phyloP scores from a whole-genome alignment of 2,797 vertebrate species.

The Hippopotamyrus pictus region DNA sequence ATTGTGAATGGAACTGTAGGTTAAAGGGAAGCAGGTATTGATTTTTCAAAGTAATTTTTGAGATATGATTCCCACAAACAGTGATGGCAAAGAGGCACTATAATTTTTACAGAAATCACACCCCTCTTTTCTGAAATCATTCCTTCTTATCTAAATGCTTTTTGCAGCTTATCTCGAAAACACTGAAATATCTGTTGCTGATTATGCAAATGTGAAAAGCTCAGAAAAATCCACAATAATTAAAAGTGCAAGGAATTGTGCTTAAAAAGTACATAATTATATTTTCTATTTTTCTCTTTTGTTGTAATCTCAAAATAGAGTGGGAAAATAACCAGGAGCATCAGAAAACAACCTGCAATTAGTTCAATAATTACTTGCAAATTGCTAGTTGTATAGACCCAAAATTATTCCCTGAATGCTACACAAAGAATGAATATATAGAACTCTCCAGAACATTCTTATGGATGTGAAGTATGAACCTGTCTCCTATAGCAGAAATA shows the following conservation, averaged over 20 bases:
- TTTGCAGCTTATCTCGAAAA: constrained; percentile 6
- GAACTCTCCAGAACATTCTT: background rate
- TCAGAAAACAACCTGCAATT: constrained; percentile 45
- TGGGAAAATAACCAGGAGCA: constrained; percentile 31
- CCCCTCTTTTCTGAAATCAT: background rate
- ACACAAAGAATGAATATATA: background rate
- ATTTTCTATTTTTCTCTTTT: constrained; percentile 7
- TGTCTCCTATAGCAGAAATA: background rate
- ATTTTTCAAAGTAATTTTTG: background rate
- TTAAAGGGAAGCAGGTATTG: background rate
- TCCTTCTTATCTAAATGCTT: background rate
- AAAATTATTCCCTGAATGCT: constrained; percentile 27
- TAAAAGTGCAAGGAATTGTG: background rate
- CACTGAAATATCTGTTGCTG: background rate
- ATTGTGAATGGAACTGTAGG: background rate
- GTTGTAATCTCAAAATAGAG: constrained; percentile 21
- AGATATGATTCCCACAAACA: background rate
- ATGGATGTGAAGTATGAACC: background rate
- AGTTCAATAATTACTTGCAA: constrained; percentile 41
- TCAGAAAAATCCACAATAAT: background rate
- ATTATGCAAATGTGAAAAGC: background rate
- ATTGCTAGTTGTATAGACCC: constrained; percentile 35
- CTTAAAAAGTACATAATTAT: constrained; percentile 5
- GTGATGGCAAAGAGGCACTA: background rate
- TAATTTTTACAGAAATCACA: background rate